Conservation (phyloP, 2,797 vertebrate species). For the Lepidocolaptes lacrymiger region DNA sequence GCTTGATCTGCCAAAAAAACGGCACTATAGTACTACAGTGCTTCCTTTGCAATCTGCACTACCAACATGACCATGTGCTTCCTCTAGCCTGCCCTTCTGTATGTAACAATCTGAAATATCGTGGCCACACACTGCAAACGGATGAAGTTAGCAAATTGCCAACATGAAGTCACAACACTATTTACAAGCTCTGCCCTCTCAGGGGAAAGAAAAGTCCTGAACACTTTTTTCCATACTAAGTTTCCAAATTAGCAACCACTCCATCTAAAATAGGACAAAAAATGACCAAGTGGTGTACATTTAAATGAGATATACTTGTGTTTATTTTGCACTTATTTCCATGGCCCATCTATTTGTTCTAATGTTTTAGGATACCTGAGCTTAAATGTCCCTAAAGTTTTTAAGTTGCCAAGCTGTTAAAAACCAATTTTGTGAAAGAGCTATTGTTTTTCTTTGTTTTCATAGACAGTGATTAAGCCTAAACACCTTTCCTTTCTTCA, state of each 20-base stretch:
- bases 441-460: neutral
- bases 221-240: neutral
- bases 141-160: neutral
- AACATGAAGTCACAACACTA: neutral
- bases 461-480: neutral
- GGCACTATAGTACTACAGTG: neutral
- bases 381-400: neutral
- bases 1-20: neutral
- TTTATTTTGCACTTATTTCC: neutral
- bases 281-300: neutral
- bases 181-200: neutral
- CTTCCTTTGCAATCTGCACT: neutral
- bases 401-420: neutral
- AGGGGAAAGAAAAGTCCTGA: neutral
- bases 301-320: neutral
- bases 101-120: neutral
- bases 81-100: neutral
- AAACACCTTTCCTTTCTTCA: neutral
- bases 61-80: neutral
- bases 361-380: neutral
- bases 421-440: neutral
- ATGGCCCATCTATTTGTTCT: neutral
- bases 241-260: neutral
- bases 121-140: neutral
- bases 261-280: neutral